A percentile compares a stretch with the other conserved stretches of the same genome.
These are phyloP conservation scores for Ceriagrion tenellum DNA, from an alignment of 2,888 invertebrate genomes.

Conservation along the genomic window DNA sequence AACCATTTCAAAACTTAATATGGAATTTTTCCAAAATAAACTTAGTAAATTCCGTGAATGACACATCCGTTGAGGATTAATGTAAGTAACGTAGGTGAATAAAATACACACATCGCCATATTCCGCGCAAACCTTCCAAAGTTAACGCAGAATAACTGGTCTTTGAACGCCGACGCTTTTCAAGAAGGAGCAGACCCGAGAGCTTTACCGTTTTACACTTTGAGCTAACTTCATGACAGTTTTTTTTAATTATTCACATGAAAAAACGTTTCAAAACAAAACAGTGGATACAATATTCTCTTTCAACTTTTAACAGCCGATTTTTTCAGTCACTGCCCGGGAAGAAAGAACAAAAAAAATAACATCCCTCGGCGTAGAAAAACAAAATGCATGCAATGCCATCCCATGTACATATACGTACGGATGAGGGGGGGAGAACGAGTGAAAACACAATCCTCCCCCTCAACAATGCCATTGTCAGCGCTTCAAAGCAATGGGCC, in stretches of 20 bases:
- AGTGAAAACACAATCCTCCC: constrained; percentile 19
- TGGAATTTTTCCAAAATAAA: too few relatives aligned
- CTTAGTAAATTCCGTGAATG: too few relatives aligned
- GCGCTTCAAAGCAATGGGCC: constrained; percentile 59
- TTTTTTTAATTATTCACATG: neutral
- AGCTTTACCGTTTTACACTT: neutral
- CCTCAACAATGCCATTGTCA: constrained; percentile 38
- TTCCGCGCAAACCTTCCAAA: too few relatives aligned
- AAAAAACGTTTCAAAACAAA: neutral
- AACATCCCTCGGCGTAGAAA: neutral
- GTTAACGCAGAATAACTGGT: neutral
- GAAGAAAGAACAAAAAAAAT: neutral
- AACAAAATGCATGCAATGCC: constrained; percentile 22
- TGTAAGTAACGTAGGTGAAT: too few relatives aligned
- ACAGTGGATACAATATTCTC: neutral
- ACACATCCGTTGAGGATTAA: too few relatives aligned
- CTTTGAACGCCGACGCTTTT: neutral
- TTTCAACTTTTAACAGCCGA: neutral
- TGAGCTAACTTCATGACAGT: neutral
- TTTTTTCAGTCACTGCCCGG: neutral
- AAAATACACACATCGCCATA: too few relatives aligned
- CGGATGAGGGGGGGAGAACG: constrained; percentile 32
- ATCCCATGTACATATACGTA: neutral
- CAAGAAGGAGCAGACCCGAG: neutral
- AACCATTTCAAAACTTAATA: too few relatives aligned